Conservation (phyloP, 1,140 invertebrate genomes). For the Colletes latitarsis region DNA sequence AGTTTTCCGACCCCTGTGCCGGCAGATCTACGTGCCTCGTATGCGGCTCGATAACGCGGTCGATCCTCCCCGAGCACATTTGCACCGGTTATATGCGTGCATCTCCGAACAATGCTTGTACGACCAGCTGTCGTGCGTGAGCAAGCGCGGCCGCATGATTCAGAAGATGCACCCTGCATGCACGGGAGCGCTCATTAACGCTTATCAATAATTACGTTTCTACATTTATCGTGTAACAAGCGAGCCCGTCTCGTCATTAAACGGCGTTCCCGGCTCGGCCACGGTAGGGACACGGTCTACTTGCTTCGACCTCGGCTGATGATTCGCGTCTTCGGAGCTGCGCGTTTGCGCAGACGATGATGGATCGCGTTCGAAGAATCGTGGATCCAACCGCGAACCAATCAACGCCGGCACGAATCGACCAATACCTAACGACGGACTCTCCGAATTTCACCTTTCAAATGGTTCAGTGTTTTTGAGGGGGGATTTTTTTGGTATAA, state of each 20-base stretch:
- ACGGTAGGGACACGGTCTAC: constrained; percentile 68
- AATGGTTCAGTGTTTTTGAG: too few relatives aligned
- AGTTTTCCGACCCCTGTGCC: constrained; percentile 71
- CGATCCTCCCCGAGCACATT: constrained; percentile 36
- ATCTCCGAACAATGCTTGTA: constrained; percentile 43
- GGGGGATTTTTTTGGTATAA: too few relatives aligned
- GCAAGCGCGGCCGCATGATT: constrained; percentile 64
- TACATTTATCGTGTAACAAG: constrained; percentile 74
- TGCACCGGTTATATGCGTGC: background rate
- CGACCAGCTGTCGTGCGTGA: constrained; percentile 63
- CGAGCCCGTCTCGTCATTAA: constrained; percentile 70
- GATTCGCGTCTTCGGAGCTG: constrained; percentile 16
- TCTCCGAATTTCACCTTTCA: too few relatives aligned
- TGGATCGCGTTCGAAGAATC: background rate
- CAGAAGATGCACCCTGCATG: constrained; percentile 51
- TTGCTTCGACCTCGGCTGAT: constrained; percentile 52
- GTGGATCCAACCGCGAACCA: background rate
- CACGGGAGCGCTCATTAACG: constrained; percentile 68
- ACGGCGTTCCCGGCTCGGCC: constrained; percentile 49
- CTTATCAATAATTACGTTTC: constrained; percentile 76
- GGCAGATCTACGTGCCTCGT: constrained; percentile 50
- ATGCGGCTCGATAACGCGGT: constrained; percentile 43
- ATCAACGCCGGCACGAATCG: too few relatives aligned
- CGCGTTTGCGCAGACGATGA: background rate
- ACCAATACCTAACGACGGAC: too few relatives aligned